Base-by-base conservation (phyloP, 2,888 invertebrate genomes). In the Eupithecia dodoneata region DNA sequence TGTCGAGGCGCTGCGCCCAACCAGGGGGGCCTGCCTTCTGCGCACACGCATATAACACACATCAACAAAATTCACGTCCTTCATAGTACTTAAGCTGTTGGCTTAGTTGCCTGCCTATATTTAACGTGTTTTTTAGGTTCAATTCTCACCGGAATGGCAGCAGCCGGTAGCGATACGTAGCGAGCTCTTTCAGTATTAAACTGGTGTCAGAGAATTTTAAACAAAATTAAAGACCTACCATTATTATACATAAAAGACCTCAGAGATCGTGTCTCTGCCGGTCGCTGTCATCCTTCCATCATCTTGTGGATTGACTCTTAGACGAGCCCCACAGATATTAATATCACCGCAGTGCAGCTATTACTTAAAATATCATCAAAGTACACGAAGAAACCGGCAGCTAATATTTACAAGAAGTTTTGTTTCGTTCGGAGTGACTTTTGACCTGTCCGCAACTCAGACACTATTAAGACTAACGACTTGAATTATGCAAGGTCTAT, bases 1-100 rank as follows among this genome's bases (percentile, higher is more conserved):
- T 82, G 13, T n/a, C 67, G 67, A 44, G 42, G 15, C 67, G 79
- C 80, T 80, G 81, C 82, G 15, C 47, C 30, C 74, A 13, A 41
- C 59, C 12, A 15, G 18, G 9, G 0, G 30, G 7, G 63, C 30
- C 75, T 67, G 42, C 66, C 30, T 47, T 4, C 63, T 30, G 45
- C 63, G 10, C 3, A 63, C 59, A 30, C 63, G 30, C 18, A 30
- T 12, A 65, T 3, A 41, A 52, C 65, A 5, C 9, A 6, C 10
- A 66, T 30, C 13, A 65, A 30, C 12, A 12, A 49, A 49, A 47
- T 1, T 47, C 47, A 47, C 10, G 2, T 47, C 12, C 47, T 47
- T 9, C 10, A 10, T 47, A 47, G 30, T 1, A 30, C 30, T 30
- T 30, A 30, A 30, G 30, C 7, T 45, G 45, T 45, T 45, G 45